phyloP scores from a whole-genome alignment of 2,888 invertebrate species.

The Cistogaster globosa region DNA sequence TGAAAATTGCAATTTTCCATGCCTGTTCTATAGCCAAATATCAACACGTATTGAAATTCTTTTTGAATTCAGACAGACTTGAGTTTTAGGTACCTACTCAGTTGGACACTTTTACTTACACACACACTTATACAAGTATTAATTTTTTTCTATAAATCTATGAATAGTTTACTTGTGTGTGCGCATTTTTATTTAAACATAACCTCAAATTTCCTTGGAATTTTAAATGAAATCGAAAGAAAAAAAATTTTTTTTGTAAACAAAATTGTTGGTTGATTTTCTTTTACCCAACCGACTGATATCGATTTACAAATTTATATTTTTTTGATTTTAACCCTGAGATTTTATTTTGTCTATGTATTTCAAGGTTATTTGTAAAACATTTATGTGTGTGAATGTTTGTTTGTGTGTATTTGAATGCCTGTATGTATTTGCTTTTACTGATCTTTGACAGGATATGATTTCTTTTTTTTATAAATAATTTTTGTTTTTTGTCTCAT shows the following conservation, averaged over 20 bases:
- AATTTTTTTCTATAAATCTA: neutral
- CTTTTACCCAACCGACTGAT: slow-evolving; percentile 10
- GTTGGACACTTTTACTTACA: slow-evolving; percentile 51
- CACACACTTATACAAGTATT: neutral
- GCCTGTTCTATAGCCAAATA: slow-evolving; percentile 1
- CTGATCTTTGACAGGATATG: slow-evolving; percentile 60
- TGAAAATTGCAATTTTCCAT: no score
- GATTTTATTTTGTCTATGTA: slow-evolving; percentile 37
- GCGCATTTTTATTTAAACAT: slow-evolving; percentile 42
- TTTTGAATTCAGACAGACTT: slow-evolving; percentile 17
- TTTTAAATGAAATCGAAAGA: slow-evolving; percentile 50
- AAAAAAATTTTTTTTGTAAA: neutral
- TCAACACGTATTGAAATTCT: slow-evolving; percentile 32
- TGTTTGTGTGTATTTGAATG: no score
- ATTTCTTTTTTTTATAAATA: slow-evolving; percentile 3
- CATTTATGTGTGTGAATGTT: neutral
- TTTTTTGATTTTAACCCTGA: slow-evolving; percentile 38
- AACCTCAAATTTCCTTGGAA: slow-evolving; percentile 58
- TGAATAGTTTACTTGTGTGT: neutral
- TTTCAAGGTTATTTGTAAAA: slow-evolving; percentile 57
- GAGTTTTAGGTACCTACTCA: slow-evolving; percentile 37
- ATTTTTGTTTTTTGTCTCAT: slow-evolving; percentile 30
- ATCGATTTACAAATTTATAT: slow-evolving; percentile 36
- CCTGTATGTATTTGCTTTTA: neutral
- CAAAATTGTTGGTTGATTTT: neutral